Conservation (phyloP, 2,888 invertebrate genomes). For the Deilephila elpenor region DNA sequence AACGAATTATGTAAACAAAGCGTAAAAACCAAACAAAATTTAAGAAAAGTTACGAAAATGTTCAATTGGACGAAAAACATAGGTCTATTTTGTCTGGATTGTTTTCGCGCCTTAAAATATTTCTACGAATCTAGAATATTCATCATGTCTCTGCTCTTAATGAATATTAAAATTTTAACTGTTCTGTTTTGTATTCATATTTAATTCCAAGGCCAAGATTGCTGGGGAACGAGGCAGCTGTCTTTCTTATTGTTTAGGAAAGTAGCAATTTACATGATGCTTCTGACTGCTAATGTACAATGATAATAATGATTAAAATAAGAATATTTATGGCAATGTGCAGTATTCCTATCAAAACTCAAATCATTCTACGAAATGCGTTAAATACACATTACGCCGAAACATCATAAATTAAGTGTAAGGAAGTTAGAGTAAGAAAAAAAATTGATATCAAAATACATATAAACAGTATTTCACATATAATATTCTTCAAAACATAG, state of each 20-base stretch:
- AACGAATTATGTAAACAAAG: conserved; percentile 12
- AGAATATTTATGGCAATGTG: too few relatives aligned
- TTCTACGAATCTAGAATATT: conserved; percentile 1
- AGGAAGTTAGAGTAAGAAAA: too few relatives aligned
- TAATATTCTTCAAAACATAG: too few relatives aligned
- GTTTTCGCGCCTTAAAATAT: background rate
- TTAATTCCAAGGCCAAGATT: background rate
- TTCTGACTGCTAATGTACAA: too few relatives aligned
- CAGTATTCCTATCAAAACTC: too few relatives aligned
- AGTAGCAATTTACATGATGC: too few relatives aligned
- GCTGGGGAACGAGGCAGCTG: background rate
- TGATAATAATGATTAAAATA: too few relatives aligned
- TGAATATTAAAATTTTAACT: background rate
- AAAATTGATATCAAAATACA: too few relatives aligned
- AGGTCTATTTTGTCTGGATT: background rate
- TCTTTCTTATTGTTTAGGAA: background rate
- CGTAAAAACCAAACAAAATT: background rate
- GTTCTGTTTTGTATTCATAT: background rate
- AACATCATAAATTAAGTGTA: too few relatives aligned
- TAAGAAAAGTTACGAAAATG: background rate
- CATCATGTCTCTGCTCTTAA: background rate
- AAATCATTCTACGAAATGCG: too few relatives aligned
- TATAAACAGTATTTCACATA: too few relatives aligned
- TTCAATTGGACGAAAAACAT: background rate
- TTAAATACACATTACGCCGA: background rate